Evolutionary conservation across 2,888 invertebrate species (phyloP).

Genomic region (Hirtodrosophila confusa): DNA sequence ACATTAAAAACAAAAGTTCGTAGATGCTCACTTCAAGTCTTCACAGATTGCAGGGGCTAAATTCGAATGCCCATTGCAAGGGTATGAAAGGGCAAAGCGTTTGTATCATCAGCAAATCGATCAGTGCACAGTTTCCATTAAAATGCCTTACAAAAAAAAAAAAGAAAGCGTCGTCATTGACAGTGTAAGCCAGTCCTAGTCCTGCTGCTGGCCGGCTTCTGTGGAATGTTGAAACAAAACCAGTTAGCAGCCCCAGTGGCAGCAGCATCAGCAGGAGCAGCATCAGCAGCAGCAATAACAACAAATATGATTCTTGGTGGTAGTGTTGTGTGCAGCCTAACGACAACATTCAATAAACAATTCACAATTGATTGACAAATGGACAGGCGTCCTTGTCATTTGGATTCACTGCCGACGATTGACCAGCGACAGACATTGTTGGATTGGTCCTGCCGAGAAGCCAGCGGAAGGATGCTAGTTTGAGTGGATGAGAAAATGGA

Average conservation of each 20-base stretch:
- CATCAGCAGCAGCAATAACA: slow-evolving; percentile 44
- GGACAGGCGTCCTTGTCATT: slow-evolving; percentile 66
- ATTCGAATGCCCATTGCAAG: neutral
- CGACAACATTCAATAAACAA: slow-evolving; percentile 81
- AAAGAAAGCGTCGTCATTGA: slow-evolving; percentile 43
- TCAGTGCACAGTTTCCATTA: slow-evolving; percentile 60
- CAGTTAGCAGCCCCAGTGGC: slow-evolving; percentile 21
- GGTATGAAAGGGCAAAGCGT: slow-evolving; percentile 21
- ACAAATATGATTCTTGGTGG: slow-evolving; percentile 50
- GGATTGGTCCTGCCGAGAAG: slow-evolving; percentile 58
- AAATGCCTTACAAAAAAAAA: slow-evolving; percentile 39
- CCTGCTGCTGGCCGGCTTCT: slow-evolving; percentile 23
- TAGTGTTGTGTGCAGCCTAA: slow-evolving; percentile 69
- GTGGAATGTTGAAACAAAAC: slow-evolving; percentile 60
- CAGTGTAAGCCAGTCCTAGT: slow-evolving; percentile 56
- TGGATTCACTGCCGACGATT: slow-evolving; percentile 69
- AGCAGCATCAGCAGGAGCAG: slow-evolving; percentile 5
- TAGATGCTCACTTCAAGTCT: too few relatives aligned
- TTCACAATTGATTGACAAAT: slow-evolving; percentile 81
- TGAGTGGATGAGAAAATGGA: slow-evolving; percentile 78
- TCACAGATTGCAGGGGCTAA: neutral
- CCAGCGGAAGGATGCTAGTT: slow-evolving; percentile 75
- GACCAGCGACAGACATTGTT: slow-evolving; percentile 55
- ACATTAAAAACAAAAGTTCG: too few relatives aligned
- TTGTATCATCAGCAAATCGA: slow-evolving; percentile 59